Base-by-base conservation (phyloP, 2,888 invertebrate genomes). In the Erebia aethiops region DNA sequence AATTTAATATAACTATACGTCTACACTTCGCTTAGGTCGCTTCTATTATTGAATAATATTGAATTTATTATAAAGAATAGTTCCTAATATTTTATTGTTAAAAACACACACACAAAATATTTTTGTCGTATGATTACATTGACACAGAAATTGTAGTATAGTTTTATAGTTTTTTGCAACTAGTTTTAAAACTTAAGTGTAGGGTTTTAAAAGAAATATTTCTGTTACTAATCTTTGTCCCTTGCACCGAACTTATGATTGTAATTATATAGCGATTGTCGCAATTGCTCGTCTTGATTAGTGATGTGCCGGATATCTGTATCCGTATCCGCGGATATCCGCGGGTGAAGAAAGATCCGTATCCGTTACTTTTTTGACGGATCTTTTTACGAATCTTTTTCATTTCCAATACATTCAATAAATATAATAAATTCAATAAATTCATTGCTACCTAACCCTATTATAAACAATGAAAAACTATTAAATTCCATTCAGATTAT, bases 1-100 rank as follows among this genome's bases (percentile, higher is more conserved):
- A 78, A 77, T 75, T 77, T 75, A 71, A 77, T 75, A 65, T 73
- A 71, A 46, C 76, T 75, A 63, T 73, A 79, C 78, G 79, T 82
- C 80, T 82, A 78, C 80, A 82, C 77, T 76, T 76, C 73, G 87
- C 87, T 85, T 85, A 80, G 85, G 82, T 89, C 89, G 89, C 89
- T 89, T 89, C 89, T 79, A 62, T 77, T 80, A 74, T 60, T 67
- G 67, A 67, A 62, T 62, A 62, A 77, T 80, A 74, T 60, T 67
- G 67, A 67, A 62, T 62, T 67, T 67, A 77, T 71, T 77, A 71
- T 82, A 81, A 79, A 82, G 73, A 65, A 88, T 87, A 89, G 89
- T 89, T 89, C 89, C 89, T 89, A 89, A 78, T 79, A 78, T 75
- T 74, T 78, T 82, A 78, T 78, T 77, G 76, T 78, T 77, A 69